These are phyloP conservation scores for Hyperoodon ampullatus DNA, from an alignment of 2,113 vertebrate genomes.

Conservation along the genomic window DNA sequence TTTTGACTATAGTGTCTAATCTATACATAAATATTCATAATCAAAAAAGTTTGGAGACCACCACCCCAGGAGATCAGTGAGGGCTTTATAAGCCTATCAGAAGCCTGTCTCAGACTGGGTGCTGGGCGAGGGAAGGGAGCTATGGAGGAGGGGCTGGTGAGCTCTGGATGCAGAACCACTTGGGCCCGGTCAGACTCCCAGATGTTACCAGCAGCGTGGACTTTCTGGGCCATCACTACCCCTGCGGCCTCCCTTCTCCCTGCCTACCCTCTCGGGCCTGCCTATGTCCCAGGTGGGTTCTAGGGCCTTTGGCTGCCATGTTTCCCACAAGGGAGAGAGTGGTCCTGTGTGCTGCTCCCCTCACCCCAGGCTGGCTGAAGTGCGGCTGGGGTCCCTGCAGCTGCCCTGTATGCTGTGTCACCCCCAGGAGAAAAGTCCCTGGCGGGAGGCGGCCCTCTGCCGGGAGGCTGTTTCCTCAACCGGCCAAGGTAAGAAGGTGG, in stretches of 20 bases:
- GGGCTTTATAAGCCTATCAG: background rate
- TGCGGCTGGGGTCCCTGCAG: slow-evolving; percentile 57
- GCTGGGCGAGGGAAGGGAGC: background rate
- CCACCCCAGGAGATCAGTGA: background rate
- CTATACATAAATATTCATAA: background rate
- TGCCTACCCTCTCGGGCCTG: background rate
- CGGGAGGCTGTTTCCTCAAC: slow-evolving; percentile 80
- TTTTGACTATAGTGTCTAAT: background rate
- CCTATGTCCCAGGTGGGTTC: background rate
- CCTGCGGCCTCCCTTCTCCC: background rate
- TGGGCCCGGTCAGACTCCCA: too few relatives aligned
- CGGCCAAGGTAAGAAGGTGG: slow-evolving; percentile 82
- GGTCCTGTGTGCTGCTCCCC: background rate
- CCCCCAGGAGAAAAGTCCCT: slow-evolving; percentile 81
- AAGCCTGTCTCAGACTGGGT: background rate
- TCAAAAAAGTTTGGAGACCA: background rate
- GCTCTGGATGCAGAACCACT: background rate
- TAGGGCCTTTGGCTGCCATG: background rate
- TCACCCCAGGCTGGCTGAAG: background rate
- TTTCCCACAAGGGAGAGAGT: background rate
- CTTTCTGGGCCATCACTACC: background rate
- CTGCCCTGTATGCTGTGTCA: slow-evolving; percentile 53
- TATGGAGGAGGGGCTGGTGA: background rate
- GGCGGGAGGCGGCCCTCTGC: slow-evolving; percentile 75
- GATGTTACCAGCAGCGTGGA: background rate